Evolutionary conservation across 2,888 invertebrate species (phyloP), one percentile per base, ranked within the genome.

Genomic region (Merodon equestris): DNA sequence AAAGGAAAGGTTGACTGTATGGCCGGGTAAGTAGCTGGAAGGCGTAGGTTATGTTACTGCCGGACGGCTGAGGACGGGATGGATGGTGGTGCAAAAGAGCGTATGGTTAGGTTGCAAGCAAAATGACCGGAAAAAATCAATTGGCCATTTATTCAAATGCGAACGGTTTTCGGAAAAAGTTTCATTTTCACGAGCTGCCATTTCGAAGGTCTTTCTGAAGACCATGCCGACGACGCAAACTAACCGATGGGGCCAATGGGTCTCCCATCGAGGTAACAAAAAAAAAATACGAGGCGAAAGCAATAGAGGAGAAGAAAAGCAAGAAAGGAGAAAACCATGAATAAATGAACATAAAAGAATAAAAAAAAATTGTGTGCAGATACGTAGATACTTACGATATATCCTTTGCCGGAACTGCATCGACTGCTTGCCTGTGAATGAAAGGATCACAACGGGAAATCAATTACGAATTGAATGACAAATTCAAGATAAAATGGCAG

Each of bases 321-420:
- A n/a, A 57, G 7, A 9, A 10, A 34, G 14, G 42, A 12, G 1
- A 14, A 44, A 15, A 18, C 10, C 51, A 44, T 42, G 18, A 44
- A 18, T 17, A 50, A n/a, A 12, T 18, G 15, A 18, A 15, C 19
- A 48, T 5, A n/a, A 57, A 44, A 48, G 18, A 44, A 18, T 17
- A 50, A n/a, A 12, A 36, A 19, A 18, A 15, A 36, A 48, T 5
- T 40, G 10, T 5, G 3, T 48, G 42, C 38, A 40, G 54, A 18
- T 36, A 15, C 7, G 10, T 19, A 58, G 50, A 50, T 93, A 95
- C 95, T 95, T 92, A 95, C 95, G 94, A 95, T 94, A 94, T 95
- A 95, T 93, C 95, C 95, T 93, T 94, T 95, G 91, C 95, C 95
- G 91, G 95, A 95, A 92, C 95, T 95, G 92, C 95, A 95, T 91